Percentiles rank a stretch among this genome's conserved stretches.
phyloP scores from a whole-genome alignment of 2,113 vertebrate species.

The Archocentrus centrarchus region DNA sequence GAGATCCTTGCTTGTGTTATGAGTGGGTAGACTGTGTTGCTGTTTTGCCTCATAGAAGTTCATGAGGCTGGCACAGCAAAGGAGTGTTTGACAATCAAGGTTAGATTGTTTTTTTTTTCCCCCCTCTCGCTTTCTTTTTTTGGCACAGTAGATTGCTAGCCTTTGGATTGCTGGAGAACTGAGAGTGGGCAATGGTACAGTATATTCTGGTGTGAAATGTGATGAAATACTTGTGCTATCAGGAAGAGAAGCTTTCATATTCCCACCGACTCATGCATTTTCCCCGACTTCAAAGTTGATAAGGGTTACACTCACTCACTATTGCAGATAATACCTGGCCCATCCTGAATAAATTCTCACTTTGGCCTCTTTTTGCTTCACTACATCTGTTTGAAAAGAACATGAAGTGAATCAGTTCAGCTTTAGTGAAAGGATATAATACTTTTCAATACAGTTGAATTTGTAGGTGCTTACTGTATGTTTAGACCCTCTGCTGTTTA shows the following conservation, averaged over 20 bases:
- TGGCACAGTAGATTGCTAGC: conserved; percentile 38
- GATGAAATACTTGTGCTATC: conserved; percentile 60
- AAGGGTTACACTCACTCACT: conserved; percentile 36
- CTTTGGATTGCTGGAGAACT: conserved; percentile 37
- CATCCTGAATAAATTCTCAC: conserved; percentile 55
- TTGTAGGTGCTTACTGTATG: neutral
- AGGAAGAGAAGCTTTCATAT: conserved; percentile 41
- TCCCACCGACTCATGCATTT: conserved; percentile 53
- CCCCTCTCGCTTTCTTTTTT: conserved; percentile 2
- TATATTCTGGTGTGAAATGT: conserved; percentile 61
- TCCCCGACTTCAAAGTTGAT: conserved; percentile 59
- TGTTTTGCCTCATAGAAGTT: conserved; percentile 72
- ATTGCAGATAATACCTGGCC: conserved; percentile 54
- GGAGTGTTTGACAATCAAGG: conserved; percentile 76
- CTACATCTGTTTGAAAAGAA: conserved; percentile 46
- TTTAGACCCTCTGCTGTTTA: conserved; percentile 4
- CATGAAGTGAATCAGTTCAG: conserved; percentile 42
- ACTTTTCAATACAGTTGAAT: conserved; percentile 34
- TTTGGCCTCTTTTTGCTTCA: conserved; percentile 36
- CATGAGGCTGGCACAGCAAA: conserved; percentile 53
- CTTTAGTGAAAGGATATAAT: conserved; percentile 31
- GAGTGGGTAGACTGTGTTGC: conserved; percentile 75
- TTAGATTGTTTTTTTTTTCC: conserved; percentile 41
- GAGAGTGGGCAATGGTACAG: conserved; percentile 40
- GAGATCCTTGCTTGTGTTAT: conserved; percentile 76